These are phyloP conservation scores for Dipodomys ordii DNA, from an alignment of 2,113 vertebrate genomes.

Conservation along the genomic window DNA sequence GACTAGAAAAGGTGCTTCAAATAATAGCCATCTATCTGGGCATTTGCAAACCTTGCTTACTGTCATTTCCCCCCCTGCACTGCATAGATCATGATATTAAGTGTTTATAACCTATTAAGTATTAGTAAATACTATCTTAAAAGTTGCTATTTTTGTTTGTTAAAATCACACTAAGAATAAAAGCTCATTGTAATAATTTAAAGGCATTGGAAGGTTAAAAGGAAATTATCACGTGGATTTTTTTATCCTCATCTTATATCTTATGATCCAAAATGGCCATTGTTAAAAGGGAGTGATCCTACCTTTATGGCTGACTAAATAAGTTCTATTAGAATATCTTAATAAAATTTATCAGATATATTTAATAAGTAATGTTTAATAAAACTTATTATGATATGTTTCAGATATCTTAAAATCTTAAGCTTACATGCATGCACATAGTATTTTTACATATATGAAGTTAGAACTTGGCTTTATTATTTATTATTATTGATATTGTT, in stretches of 20 bases:
- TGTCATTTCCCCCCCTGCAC: not conserved
- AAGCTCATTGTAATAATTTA: not conserved
- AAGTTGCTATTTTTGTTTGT: not conserved
- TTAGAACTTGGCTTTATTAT: not conserved
- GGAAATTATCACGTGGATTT: not conserved
- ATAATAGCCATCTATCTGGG: not conserved
- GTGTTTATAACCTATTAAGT: slow-evolving; percentile 8
- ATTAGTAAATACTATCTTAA: not conserved
- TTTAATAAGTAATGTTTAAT: too few relatives aligned
- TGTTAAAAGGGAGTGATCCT: not conserved
- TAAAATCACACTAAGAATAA: not conserved
- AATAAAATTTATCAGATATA: too few relatives aligned
- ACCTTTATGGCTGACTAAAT: not conserved
- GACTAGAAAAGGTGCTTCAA: not conserved
- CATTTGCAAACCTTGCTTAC: slow-evolving; percentile 12
- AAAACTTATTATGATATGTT: too few relatives aligned
- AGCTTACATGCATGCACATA: too few relatives aligned
- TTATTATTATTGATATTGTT: not conserved
- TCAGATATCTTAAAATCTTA: too few relatives aligned
- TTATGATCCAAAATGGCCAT: not conserved
- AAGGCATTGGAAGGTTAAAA: not conserved
- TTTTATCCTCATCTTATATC: not conserved
- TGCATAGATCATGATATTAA: not conserved
- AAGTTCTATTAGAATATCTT: not conserved
- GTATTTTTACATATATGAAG: too few relatives aligned